Percentiles rank a stretch among this genome's conserved stretches.
These are phyloP conservation scores for Balanococcus diminutus DNA, from an alignment of 2,888 invertebrate genomes.

Conservation along the genomic window DNA sequence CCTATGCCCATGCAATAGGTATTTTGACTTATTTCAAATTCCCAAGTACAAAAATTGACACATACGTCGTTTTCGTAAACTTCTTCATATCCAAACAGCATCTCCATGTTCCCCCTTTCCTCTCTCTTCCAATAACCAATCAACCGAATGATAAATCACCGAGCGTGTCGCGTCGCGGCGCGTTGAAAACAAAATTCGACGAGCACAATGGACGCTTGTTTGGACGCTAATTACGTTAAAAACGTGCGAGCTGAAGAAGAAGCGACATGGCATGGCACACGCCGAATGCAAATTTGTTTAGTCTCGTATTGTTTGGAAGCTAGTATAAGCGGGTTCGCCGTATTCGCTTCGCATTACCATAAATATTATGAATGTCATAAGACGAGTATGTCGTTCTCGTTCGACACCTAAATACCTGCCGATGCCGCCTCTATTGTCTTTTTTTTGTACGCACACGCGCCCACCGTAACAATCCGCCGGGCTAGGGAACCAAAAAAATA, in stretches of 20 bases:
- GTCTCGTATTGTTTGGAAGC: neutral
- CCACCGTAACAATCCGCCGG: neutral
- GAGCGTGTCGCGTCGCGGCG: neutral
- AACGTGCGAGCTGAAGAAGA: neutral
- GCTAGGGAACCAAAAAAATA: no score
- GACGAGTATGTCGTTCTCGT: neutral
- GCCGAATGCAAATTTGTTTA: neutral
- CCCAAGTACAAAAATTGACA: no score
- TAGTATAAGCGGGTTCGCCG: neutral
- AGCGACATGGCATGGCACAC: neutral
- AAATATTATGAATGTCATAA: neutral
- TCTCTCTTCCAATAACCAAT: neutral
- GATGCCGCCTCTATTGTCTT: neutral
- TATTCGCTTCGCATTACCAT: slow-evolving; percentile 1
- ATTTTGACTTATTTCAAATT: neutral
- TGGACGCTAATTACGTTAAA: slow-evolving; percentile 15
- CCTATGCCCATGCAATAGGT: no score
- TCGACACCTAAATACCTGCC: neutral
- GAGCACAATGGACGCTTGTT: neutral
- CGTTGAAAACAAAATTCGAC: neutral
- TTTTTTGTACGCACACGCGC: neutral
- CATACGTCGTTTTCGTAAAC: no score
- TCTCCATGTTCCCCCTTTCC: neutral
- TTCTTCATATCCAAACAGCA: no score
- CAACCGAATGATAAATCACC: neutral